Percentiles rank a stretch among this genome's conserved stretches.
phyloP scores from a whole-genome alignment of 2,113 vertebrate genomes.

The Oreochromis aureus region DNA sequence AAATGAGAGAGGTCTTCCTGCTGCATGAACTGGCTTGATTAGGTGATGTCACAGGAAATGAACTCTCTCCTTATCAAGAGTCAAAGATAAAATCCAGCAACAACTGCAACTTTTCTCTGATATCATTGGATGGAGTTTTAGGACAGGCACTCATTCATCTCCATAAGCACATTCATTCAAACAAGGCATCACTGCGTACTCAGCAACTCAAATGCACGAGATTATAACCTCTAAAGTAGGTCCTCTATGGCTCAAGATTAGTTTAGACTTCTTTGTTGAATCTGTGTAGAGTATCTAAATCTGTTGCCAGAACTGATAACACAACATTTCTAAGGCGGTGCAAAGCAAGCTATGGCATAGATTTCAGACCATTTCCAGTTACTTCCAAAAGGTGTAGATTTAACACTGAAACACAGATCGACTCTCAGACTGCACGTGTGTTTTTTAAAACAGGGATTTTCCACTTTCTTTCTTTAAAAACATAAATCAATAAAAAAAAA shows the following conservation, averaged over 20 bases:
- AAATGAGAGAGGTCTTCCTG: constrained; percentile 32
- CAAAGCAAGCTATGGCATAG: background rate
- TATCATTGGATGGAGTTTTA: background rate
- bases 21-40: constrained; percentile 56
- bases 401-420: background rate
- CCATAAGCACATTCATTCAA: background rate
- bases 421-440: background rate
- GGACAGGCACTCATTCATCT: background rate
- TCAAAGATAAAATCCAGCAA: background rate
- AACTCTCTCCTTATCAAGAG: constrained; percentile 42
- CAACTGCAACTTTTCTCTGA: constrained; percentile 8
- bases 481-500: background rate
- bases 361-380: background rate
- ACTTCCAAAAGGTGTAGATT: background rate
- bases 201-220: background rate
- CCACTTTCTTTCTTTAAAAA: background rate
- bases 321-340: background rate
- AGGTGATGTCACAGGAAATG: constrained; percentile 51
- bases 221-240: background rate
- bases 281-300: background rate
- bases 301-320: background rate
- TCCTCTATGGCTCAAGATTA: background rate
- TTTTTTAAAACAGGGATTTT: background rate
- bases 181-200: background rate
- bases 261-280: background rate